Base-by-base conservation (phyloP, 2,888 invertebrate species). In the Calameuta pallipes region DNA sequence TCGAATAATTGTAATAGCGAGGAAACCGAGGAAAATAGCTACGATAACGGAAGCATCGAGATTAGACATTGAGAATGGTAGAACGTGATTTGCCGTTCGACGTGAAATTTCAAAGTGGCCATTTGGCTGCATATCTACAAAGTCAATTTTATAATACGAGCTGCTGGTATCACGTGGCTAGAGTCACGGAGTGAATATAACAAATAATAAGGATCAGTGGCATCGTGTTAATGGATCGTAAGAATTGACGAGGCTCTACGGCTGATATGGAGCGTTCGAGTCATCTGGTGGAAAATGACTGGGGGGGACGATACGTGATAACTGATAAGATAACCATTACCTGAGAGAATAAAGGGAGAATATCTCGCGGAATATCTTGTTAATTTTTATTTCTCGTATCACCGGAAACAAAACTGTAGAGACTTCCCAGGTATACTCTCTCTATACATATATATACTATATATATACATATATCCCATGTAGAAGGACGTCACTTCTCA, bases 241-340 rank as follows among this genome's bases (percentile, higher is more conserved):
- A 81, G 80, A 82, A 76, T 80, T 82, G 79, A 82, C 80, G 80
- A 80, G 78, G 78, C 77, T 79, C 73, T 73, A 73, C 69, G 76
- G 76, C 56, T 76, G 56, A 41, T 76, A 78, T 69, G 74, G 76
- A 74, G 74, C 41, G 80, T 77, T 56, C 2, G 0, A 2, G 56
- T 56, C 23, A 23, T 23, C 56, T 56, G 15, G 56, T 23, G 9
- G 75, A 75, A 69, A 34, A 68, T 34, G 75, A 36, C 76, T 68
- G 34, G 68, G 31, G 73, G 73, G 74, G 71, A 78, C 75, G 78
- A 70, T 76, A 73, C 77, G 75, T 76, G 76, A 80, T 75, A 33
- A 33, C 33, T 33, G 33, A 33, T 33, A 33, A 33, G 33, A 33
- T 33, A 75, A 77, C 75, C 75, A 75, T 79, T 79, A 77, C 77